Conservation (phyloP, 2,113 vertebrate species). For the Nestor notabilis region DNA sequence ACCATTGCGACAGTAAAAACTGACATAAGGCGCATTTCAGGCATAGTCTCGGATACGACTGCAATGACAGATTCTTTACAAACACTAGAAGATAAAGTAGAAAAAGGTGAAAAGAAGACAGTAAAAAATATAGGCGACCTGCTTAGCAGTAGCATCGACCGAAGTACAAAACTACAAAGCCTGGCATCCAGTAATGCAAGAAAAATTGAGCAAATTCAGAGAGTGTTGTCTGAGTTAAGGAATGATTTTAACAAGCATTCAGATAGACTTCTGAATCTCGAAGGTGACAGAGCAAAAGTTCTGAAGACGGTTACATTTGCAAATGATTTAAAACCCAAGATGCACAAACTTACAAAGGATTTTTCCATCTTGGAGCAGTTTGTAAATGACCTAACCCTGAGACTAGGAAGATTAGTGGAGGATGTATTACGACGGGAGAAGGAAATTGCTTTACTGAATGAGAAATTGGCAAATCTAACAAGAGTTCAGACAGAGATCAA, state of each 20-base stretch:
- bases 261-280: constrained; percentile 80
- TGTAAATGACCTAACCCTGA: constrained; percentile 84
- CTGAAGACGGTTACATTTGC: constrained; percentile 87
- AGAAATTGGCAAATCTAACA: constrained; percentile 83
- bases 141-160: constrained; percentile 86
- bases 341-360: constrained; percentile 84
- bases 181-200: constrained; percentile 79
- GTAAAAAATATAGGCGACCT: constrained; percentile 85
- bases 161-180: constrained; percentile 79
- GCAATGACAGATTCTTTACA: constrained; percentile 78
- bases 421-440: constrained; percentile 79
- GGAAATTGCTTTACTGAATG: constrained; percentile 82
- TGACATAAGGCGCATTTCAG: constrained; percentile 90
- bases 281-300: constrained; percentile 86
- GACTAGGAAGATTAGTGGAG: constrained; percentile 87
- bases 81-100: constrained; percentile 80
- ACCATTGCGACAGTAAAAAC: constrained; percentile 86
- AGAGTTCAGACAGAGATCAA: constrained; percentile 73
- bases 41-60: constrained; percentile 83
- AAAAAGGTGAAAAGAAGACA: constrained; percentile 80
- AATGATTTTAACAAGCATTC: constrained; percentile 72
- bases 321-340: constrained; percentile 90
- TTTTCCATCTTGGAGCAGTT: constrained; percentile 82
- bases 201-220: constrained; percentile 75
- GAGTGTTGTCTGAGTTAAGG: constrained; percentile 77